Base-by-base conservation (phyloP, 2,888 invertebrate species). In the Dorcus hopei region DNA sequence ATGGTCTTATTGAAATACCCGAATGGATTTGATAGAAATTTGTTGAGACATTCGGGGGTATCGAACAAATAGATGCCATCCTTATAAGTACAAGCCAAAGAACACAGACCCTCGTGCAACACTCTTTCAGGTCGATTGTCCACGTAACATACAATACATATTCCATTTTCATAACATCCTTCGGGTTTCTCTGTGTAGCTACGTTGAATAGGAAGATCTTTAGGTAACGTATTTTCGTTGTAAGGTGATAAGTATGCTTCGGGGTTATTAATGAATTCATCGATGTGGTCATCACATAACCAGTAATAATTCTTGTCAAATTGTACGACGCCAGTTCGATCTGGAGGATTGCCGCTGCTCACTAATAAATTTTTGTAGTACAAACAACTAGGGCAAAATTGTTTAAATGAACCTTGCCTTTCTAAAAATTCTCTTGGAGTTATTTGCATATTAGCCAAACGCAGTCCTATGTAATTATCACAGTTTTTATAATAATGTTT, bases 331-430 rank as follows among this genome's bases (percentile, higher is more conserved):
- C 86, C 85, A 45, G 79, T 79, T 64, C 82, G 80, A 67, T 84
- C 80, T 0, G 82, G 80, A 6, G 82, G 82, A 47, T 75, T 77
- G 0, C 78, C 79, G 54, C 81, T 83, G 55, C 76, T 76, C 39
- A 59, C 70, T 50, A 80, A 64, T 2, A 23, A 45, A 5, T 77
- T 70, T 1, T 75, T 69, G 52, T 68, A 65, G 53, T 74, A 74
- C n/a, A 85, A 72, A 70, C 88, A 88, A 40, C 81, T 69, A 0
- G 87, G 87, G 67, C 88, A 88, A 67, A 82, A 80, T 56, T 81
- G 79, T 69, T 81, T 81, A 61, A 79, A 84, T 2, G 61, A 54
- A 38, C 84, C 82, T 9, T 43, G 53, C 43, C 64, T 59, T 72
- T 82, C 80, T 57, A 79, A 58, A 63, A 86, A 85, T 64, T 81